Evolutionary conservation across 2,888 invertebrate genomes (phyloP).

Genomic region (Tetranychus truncatus): DNA sequence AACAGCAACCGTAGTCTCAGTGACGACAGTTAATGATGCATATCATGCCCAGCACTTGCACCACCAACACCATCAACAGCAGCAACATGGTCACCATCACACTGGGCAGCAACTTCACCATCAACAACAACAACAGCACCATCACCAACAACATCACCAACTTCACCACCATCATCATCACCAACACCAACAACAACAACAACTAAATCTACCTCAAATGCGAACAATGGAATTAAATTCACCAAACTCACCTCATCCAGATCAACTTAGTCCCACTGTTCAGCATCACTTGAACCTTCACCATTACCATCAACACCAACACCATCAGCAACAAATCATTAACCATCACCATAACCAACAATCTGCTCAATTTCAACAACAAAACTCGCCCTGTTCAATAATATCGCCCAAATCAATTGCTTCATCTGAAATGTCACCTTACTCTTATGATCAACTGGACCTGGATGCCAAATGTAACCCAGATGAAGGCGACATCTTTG

Average conservation of each 20-base stretch:
- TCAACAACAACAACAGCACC: neutral
- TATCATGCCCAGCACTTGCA: neutral
- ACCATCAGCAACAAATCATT: neutral
- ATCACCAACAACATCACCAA: neutral
- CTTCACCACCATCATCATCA: neutral
- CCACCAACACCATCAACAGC: neutral
- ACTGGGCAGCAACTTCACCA: neutral
- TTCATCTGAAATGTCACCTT: neutral
- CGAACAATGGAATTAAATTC: neutral
- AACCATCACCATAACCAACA: neutral
- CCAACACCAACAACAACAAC: neutral
- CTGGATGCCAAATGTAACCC: neutral
- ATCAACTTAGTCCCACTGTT: neutral
- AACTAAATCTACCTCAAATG: neutral
- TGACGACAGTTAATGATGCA: neutral
- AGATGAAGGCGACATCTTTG: neutral
- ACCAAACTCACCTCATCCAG: neutral
- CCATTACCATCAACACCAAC: neutral
- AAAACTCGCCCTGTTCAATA: neutral
- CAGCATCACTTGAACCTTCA: neutral
- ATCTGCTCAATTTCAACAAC: neutral
- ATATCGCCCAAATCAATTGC: neutral
- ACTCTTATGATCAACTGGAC: neutral
- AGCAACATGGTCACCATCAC: neutral
- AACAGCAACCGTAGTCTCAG: neutral